Base-by-base conservation (phyloP, 2,888 invertebrate species). In the Melinopterus prodromus region DNA sequence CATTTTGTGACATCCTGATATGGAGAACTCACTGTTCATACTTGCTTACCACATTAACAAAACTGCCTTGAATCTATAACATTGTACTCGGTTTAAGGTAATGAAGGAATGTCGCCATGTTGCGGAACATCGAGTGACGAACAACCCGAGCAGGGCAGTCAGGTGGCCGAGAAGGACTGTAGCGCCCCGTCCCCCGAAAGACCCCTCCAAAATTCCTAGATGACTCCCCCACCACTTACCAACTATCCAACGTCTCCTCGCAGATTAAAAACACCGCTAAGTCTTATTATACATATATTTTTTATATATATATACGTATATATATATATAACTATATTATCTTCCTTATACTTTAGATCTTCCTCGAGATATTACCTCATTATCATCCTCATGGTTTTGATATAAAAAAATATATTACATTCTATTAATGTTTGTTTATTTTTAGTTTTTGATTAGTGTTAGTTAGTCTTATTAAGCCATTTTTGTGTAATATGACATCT, bases 141-240 rank as follows among this genome's bases (percentile, higher is more conserved):
- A 70, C 80, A 78, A 74, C 87, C 86, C 26, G 86, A 87, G 77
- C 85, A 86, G 75, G 86, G 86, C 70, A 85, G 86, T 82, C 82
- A 87, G 79, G 85, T 86, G 16, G 88, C 87, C 15, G 88, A 88
- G 83, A 88, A 87, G 85, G 88, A 88, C 79, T 84, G 81, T 70
- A 77, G 76, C 78, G 79, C 77, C 14, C 77, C 84, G 69, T 80
- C 82, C 76, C 82, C 84, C 71, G 82, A 82, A 81, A 79, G 79
- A 36, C 79, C 81, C 69, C 71, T 53, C 35, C 80, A 80, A 81
- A 80, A 78, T 76, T 78, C 74, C 70, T 78, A 78, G 77, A 15
- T 53, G n/a, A 16, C 6, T n/a, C 15, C 15, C 38, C 71, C 15
- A n/a, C 15, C 53, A 2, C 7, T 12, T 53, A 53, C 53, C 53